phyloP scores from a whole-genome alignment of 2,888 invertebrate species.

The Diaphora mendica region DNA sequence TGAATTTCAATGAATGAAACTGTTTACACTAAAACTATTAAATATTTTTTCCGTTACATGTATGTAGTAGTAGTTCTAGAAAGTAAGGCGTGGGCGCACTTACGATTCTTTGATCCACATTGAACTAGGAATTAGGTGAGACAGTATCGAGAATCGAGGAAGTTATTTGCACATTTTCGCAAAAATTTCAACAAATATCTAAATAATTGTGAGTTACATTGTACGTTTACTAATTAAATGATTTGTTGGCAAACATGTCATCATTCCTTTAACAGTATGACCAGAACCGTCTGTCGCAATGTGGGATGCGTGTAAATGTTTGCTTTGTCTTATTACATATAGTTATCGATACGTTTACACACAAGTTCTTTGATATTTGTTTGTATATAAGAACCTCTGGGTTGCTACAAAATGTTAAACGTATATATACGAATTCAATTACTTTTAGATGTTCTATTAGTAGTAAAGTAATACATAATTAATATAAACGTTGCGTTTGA shows the following conservation, averaged over 20 bases:
- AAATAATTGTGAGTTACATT: slow-evolving; percentile 26
- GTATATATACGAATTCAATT: background rate
- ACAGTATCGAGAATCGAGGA: slow-evolving; percentile 24
- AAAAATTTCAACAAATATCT: slow-evolving; percentile 38
- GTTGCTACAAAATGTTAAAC: slow-evolving; percentile 37
- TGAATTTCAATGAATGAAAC: slow-evolving; percentile 35
- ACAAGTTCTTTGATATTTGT: slow-evolving; percentile 57
- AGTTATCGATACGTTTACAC: slow-evolving; percentile 55
- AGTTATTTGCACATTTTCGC: slow-evolving; percentile 20
- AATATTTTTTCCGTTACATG: slow-evolving; percentile 37
- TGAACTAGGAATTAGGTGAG: background rate
- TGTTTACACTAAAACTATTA: slow-evolving; percentile 29
- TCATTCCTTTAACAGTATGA: slow-evolving; percentile 37
- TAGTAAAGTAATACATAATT: background rate
- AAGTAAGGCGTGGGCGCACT: slow-evolving; percentile 33
- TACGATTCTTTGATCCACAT: slow-evolving; percentile 33
- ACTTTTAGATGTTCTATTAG: background rate
- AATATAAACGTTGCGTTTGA: too few species aligned
- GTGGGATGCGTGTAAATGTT: slow-evolving; percentile 63
- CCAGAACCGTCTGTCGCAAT: slow-evolving; percentile 56
- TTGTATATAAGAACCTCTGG: slow-evolving; percentile 32
- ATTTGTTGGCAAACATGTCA: slow-evolving; percentile 43
- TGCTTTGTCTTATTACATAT: slow-evolving; percentile 42
- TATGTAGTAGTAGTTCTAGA: slow-evolving; percentile 39
- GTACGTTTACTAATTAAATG: slow-evolving; percentile 30